These are phyloP conservation scores for Neotoxoptera formosana DNA, from an alignment of 1,140 invertebrate genomes.

Conservation along the genomic window DNA sequence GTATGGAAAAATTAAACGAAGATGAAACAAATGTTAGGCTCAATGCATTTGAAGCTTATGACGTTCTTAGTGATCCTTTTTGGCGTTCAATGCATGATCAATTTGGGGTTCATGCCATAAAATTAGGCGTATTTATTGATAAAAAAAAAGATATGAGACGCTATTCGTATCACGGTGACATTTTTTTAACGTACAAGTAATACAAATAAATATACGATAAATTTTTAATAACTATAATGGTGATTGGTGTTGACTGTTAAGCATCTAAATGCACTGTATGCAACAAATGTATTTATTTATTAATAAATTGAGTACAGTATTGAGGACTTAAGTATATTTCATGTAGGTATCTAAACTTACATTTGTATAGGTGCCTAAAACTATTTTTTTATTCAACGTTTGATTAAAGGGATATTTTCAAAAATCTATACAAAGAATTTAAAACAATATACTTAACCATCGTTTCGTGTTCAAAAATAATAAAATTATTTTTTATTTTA, in stretches of 20 bases:
- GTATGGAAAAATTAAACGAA: conserved; percentile 19
- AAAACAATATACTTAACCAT: not conserved
- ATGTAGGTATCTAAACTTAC: not conserved
- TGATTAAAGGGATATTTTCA: not conserved
- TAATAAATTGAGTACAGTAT: not conserved
- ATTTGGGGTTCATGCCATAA: conserved; percentile 87
- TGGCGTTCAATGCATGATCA: conserved; percentile 83
- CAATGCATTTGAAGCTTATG: conserved; percentile 74
- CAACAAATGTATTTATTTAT: not conserved
- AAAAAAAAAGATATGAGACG: conserved; percentile 66
- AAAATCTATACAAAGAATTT: not conserved
- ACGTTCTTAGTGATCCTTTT: conserved; percentile 78
- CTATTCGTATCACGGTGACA: conserved; percentile 85
- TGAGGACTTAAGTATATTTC: no score
- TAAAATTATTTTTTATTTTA: not conserved
- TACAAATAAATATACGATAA: not conserved
- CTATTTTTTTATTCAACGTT: not conserved
- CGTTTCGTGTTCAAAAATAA: no score
- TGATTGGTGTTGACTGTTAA: not conserved
- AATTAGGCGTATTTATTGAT: conserved; percentile 62
- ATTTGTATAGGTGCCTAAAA: not conserved
- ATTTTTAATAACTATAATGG: not conserved
- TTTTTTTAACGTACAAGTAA: conserved; percentile 77
- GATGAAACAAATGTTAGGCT: not conserved
- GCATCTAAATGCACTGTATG: no score